Evolutionary conservation across 2,113 vertebrate species (phyloP), one percentile per base, ranked within the genome.

Genomic region (Zeus faber): DNA sequence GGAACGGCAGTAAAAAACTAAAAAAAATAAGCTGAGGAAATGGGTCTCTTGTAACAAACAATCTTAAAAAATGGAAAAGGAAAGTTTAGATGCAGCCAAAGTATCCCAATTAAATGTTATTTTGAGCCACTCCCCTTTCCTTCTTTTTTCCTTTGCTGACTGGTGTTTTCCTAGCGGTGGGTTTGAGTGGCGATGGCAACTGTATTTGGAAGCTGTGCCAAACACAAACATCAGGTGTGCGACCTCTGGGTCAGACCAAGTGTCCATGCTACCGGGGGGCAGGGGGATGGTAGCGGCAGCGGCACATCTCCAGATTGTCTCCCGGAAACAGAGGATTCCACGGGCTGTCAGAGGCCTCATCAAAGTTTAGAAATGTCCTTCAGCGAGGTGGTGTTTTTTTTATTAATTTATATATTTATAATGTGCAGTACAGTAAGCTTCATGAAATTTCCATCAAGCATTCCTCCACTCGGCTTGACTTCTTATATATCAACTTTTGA

Each of bases 201-300:
- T 81, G 70, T 57, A 64, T 77, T 70, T 65, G 55, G 40, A 65
- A 4, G 35, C 24, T 20, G 16, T 35, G 58, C 45, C 45, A 65
- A 40, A 48, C 40, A 62, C 35, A 49, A 53, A 57, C 63, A 64
- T 40, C 33, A 48, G 45, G 49, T 35, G 11, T 47, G 41, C 49
- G 54, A 68, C 56, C 49, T 26, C 8, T 1, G 14, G 63, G 39
- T 74, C 44, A 44, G 39, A 48, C 54, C 66, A 66, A 23, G 16
- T 64, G 49, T 40, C 43, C 13, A 4, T 10, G n/a, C 31, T n/a
- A n/a, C n/a, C n/a, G n/a, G n/a, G n/a, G n/a, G n/a, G n/a, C n/a
- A n/a, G n/a, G n/a, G n/a, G n/a, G n/a, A n/a, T n/a, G n/a, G n/a
- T n/a, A n/a, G n/a, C n/a, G n/a, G n/a, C n/a, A n/a, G n/a, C n/a